phyloP scores from a whole-genome alignment of 2,797 vertebrate genomes.

The Pogonophryne albipinna region DNA sequence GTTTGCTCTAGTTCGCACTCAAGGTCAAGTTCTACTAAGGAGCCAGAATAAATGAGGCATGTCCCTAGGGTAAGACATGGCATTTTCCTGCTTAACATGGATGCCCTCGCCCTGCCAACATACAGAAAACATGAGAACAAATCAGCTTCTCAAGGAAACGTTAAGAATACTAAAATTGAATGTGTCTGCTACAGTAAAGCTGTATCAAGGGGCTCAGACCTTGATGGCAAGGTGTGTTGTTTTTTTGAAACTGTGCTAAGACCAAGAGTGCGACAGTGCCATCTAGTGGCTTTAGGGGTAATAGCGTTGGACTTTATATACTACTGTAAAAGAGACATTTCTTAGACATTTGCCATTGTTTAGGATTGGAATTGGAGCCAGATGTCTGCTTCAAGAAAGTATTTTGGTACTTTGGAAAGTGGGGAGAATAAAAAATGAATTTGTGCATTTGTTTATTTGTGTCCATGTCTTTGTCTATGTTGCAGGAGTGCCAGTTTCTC shows the following conservation, averaged over 20 bases:
- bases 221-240: neutral
- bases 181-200: neutral
- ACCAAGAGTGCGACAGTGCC: conserved; percentile 53
- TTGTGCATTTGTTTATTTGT: conserved; percentile 7
- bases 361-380: conserved; percentile 13
- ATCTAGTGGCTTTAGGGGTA: conserved; percentile 63
- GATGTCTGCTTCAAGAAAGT: conserved; percentile 16
- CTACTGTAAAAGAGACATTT: neutral
- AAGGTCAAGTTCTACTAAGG: conserved; percentile 71
- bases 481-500: conserved; percentile 98
- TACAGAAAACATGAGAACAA: conserved; percentile 30
- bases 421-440: conserved; percentile 5
- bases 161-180: neutral
- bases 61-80: conserved; percentile 59
- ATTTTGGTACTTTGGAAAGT: conserved; percentile 11
- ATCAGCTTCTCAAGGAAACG: conserved; percentile 19
- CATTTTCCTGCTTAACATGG: conserved; percentile 26
- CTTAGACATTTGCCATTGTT: conserved; percentile 4
- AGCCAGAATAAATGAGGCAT: conserved; percentile 72
- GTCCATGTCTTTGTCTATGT: conserved; percentile 38
- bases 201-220: neutral
- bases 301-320: conserved; percentile 10
- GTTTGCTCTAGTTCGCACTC: conserved; percentile 53
- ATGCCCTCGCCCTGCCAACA: conserved; percentile 25
- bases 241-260: neutral